Conservation (phyloP, 2,888 invertebrate species). For the Caenorhabditis macrosperma region DNA sequence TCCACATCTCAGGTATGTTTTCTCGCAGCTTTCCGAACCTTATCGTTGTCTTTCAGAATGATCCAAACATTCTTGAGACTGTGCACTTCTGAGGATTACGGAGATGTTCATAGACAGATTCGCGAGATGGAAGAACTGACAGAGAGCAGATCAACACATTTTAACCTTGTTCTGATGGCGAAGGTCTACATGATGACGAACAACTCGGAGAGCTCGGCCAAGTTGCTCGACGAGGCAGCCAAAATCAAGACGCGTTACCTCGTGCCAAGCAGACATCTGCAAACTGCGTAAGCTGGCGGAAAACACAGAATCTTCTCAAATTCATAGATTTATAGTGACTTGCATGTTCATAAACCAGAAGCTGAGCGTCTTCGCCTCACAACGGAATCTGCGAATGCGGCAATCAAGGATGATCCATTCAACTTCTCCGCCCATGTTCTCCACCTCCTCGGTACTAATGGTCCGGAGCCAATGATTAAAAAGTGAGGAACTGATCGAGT, state of each 20-base stretch:
- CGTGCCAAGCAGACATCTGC: slow-evolving; percentile 36
- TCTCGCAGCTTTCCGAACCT: background rate
- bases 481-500: slow-evolving; percentile 15
- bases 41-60: background rate
- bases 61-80: slow-evolving; percentile 37
- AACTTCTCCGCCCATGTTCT: slow-evolving; percentile 58
- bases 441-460: slow-evolving; percentile 49
- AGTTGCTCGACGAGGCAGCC: slow-evolving; percentile 36
- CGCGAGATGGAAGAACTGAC: slow-evolving; percentile 46
- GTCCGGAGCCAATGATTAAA: slow-evolving; percentile 44
- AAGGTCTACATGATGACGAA: slow-evolving; percentile 60
- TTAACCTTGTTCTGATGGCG: slow-evolving; percentile 42
- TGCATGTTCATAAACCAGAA: slow-evolving; percentile 43
- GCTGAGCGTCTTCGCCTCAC: slow-evolving; percentile 33
- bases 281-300: slow-evolving; percentile 40
- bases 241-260: slow-evolving; percentile 48
- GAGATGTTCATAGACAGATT: slow-evolving; percentile 35
- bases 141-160: slow-evolving; percentile 35
- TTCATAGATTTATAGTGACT: slow-evolving; percentile 21
- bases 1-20: slow-evolving; percentile 25
- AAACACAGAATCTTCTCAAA: background rate
- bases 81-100: slow-evolving; percentile 46
- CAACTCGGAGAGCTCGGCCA: slow-evolving; percentile 29
- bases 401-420: slow-evolving; percentile 37
- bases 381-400: slow-evolving; percentile 28